Conservation (phyloP, 2,888 invertebrate species). For the Iphiclides podalirius region DNA sequence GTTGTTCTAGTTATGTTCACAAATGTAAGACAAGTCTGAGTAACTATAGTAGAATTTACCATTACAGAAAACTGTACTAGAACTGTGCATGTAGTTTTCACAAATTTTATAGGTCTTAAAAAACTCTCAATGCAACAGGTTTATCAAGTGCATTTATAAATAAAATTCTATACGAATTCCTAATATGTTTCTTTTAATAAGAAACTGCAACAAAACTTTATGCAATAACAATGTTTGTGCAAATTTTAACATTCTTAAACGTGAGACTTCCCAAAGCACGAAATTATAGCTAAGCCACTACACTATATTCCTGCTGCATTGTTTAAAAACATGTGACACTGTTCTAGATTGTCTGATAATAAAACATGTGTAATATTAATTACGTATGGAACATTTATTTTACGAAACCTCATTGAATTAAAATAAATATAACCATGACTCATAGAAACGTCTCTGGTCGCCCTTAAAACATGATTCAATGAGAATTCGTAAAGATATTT, state of each 20-base stretch:
- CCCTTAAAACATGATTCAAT: slow-evolving; percentile 39
- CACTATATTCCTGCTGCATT: slow-evolving; percentile 39
- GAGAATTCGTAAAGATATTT: slow-evolving; percentile 40
- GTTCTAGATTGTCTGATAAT: not conserved
- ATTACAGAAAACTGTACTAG: no score
- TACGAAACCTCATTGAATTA: slow-evolving; percentile 36
- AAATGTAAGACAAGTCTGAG: no score
- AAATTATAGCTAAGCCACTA: slow-evolving; percentile 20
- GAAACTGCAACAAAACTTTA: slow-evolving; percentile 66
- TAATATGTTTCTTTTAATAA: slow-evolving; percentile 26
- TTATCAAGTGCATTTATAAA: slow-evolving; percentile 29
- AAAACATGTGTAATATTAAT: not conserved
- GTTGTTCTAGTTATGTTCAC: no score
- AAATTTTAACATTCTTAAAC: slow-evolving; percentile 18
- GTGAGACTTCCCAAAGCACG: slow-evolving; percentile 31
- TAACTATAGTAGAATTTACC: no score
- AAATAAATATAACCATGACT: slow-evolving; percentile 17
- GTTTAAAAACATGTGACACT: slow-evolving; percentile 21
- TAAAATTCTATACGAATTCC: not conserved
- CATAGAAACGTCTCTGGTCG: slow-evolving; percentile 12
- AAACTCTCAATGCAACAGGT: slow-evolving; percentile 34
- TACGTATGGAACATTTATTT: slow-evolving; percentile 7
- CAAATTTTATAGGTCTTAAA: no score
- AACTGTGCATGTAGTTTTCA: no score
- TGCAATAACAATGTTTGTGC: not conserved